Conservation (phyloP, 2,888 invertebrate species). For the Drosophila anomalata region DNA sequence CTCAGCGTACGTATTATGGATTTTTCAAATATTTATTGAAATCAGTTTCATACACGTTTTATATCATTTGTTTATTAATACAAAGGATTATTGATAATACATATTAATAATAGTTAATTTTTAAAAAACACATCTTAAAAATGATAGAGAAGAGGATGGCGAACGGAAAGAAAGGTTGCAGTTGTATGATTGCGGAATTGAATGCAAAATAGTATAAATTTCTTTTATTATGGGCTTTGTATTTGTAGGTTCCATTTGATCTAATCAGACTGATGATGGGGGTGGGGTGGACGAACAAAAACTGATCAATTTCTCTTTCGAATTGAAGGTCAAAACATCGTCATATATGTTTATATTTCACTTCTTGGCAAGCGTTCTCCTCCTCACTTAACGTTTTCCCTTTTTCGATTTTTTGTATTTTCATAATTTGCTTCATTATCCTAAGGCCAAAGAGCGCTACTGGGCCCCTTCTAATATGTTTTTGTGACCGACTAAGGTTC, state of each 20-base stretch:
- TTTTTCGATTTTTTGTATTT: slow-evolving; percentile 40
- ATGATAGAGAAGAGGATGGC: slow-evolving; percentile 48
- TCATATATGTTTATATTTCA: slow-evolving; percentile 43
- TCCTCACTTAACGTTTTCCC: slow-evolving; percentile 33
- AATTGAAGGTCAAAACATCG: slow-evolving; percentile 63
- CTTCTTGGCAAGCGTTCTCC: slow-evolving; percentile 70
- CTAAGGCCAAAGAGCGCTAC: slow-evolving; percentile 59
- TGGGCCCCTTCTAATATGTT: slow-evolving; percentile 43
- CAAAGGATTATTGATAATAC: slow-evolving; percentile 78
- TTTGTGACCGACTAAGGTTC: slow-evolving; percentile 43
- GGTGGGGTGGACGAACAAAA: slow-evolving; percentile 62
- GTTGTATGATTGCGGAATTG: slow-evolving; percentile 27
- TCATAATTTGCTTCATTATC: slow-evolving; percentile 34
- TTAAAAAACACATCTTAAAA: slow-evolving; percentile 71
- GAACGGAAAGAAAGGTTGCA: slow-evolving; percentile 44
- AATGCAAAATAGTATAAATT: slow-evolving; percentile 33
- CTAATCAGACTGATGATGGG: slow-evolving; percentile 10
- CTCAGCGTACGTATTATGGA: slow-evolving; percentile 35
- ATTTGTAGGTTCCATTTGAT: slow-evolving; percentile 11
- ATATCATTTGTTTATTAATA: slow-evolving; percentile 75
- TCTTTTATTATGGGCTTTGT: slow-evolving; percentile 12
- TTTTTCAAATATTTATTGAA: slow-evolving; percentile 75
- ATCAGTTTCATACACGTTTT: slow-evolving; percentile 71
- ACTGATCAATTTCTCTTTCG: slow-evolving; percentile 48
- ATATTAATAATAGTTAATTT: slow-evolving; percentile 76